Conservation (phyloP, 2,888 invertebrate genomes). For the Lasioglossum leucozonium region DNA sequence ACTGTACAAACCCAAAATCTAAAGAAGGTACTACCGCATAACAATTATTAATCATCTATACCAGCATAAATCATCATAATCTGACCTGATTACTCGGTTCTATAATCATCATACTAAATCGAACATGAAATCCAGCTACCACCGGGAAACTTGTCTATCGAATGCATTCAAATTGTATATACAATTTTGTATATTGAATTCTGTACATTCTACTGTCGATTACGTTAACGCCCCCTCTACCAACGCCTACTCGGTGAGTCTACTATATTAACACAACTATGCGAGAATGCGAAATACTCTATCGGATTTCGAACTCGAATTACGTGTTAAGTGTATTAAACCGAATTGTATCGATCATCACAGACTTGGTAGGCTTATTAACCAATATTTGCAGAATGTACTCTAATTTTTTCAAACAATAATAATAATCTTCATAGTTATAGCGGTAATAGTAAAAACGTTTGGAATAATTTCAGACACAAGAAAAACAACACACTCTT, state of each 20-base stretch:
- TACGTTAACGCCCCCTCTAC: conserved; percentile 32
- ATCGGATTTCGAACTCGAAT: conserved; percentile 54
- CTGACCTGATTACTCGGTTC: conserved; percentile 19
- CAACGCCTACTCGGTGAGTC: neutral
- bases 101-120: conserved; percentile 3
- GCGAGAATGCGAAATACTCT: conserved; percentile 54
- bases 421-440: neutral
- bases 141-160: neutral
- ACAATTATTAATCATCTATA: conserved; percentile 1
- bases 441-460: neutral
- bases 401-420: neutral
- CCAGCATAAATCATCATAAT: conserved; percentile 10
- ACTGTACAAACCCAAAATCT: neutral
- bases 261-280: conserved; percentile 56
- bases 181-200: conserved; percentile 23
- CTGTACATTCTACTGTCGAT: conserved; percentile 30
- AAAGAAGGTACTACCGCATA: no score
- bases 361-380: neutral
- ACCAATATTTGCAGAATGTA: neutral
- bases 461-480: no score
- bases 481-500: no score
- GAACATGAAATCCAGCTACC: conserved; percentile 33
- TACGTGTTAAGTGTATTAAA: conserved; percentile 46
- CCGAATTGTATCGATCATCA: neutral
- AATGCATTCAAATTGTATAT: conserved; percentile 45